Evolutionary conservation across 2,113 vertebrate genomes (phyloP).

Genomic region (Eublepharis macularius): DNA sequence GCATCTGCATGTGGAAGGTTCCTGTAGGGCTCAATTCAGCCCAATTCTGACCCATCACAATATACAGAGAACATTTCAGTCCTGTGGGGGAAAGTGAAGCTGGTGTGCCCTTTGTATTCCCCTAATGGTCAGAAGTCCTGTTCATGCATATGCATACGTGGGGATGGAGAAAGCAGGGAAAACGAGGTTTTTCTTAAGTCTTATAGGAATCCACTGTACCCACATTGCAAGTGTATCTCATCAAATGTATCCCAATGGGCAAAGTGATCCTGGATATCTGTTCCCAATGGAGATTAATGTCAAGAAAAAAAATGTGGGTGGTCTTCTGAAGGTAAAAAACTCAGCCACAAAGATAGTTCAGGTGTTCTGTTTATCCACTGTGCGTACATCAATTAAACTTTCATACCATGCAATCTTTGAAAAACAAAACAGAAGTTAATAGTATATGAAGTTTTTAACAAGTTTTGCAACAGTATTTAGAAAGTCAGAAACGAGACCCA

Average conservation of each 20-base stretch:
- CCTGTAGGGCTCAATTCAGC: not conserved
- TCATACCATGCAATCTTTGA: not conserved
- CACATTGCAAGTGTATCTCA: not conserved
- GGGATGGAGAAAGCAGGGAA: too few species aligned
- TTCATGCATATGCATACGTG: too few species aligned
- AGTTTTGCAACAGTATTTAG: not conserved
- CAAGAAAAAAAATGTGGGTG: not conserved
- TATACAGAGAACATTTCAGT: not conserved
- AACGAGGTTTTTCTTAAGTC: too few species aligned
- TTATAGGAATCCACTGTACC: not conserved
- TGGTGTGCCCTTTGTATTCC: too few species aligned
- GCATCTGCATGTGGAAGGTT: not conserved
- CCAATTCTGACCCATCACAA: not conserved
- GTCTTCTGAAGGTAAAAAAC: not conserved
- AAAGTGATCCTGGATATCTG: not conserved
- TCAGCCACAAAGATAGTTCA: not conserved
- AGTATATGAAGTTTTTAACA: not conserved
- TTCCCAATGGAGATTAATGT: not conserved
- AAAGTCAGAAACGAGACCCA: constrained; percentile 7
- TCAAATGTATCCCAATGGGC: not conserved
- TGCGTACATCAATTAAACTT: not conserved
- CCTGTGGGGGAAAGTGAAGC: not conserved
- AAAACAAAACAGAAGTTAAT: not conserved
- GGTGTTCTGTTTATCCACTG: not conserved
- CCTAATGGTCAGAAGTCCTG: too few species aligned